Percentiles rank a stretch among this genome's conserved stretches.
Evolutionary conservation across 2,797 vertebrate genomes (phyloP).

Genomic region (Avahi laniger): DNA sequence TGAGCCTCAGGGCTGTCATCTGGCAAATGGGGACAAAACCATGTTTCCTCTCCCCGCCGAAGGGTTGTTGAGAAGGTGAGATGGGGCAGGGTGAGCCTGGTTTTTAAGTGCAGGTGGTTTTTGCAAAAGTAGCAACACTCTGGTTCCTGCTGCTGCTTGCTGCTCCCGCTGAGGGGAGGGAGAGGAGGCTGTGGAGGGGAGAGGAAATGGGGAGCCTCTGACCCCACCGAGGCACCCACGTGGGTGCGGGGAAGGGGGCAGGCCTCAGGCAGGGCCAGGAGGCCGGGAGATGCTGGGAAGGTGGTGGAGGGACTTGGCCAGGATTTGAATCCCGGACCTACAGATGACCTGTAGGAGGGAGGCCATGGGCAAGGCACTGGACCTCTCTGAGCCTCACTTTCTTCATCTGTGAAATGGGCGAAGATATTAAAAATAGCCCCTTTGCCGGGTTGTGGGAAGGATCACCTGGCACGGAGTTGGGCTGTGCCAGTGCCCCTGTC

Average conservation of each 20-base stretch:
- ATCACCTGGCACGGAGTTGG: neutral
- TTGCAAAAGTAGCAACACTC: neutral
- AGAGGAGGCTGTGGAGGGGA: neutral
- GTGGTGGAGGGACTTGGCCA: rapidly evolving
- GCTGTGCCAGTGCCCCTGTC: neutral
- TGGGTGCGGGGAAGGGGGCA: neutral
- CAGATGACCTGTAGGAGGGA: neutral
- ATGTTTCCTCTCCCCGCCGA: rapidly evolving
- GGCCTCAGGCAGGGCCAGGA: neutral
- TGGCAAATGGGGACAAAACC: neutral
- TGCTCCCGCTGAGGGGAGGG: neutral
- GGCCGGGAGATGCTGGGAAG: neutral
- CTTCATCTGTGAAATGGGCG: neutral
- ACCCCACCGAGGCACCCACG: rapidly evolving
- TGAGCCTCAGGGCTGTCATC: neutral
- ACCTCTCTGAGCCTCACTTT: neutral
- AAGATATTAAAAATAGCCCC: neutral
- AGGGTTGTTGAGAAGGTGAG: neutral
- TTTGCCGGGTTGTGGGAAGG: neutral
- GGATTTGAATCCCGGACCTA: neutral
- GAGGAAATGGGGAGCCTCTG: neutral
- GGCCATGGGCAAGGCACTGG: neutral
- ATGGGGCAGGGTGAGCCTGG: neutral
- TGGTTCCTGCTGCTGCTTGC: neutral
- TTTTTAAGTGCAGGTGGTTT: neutral